phyloP scores from a whole-genome alignment of 2,113 vertebrate genomes.

The Stegostoma tigrinum region DNA sequence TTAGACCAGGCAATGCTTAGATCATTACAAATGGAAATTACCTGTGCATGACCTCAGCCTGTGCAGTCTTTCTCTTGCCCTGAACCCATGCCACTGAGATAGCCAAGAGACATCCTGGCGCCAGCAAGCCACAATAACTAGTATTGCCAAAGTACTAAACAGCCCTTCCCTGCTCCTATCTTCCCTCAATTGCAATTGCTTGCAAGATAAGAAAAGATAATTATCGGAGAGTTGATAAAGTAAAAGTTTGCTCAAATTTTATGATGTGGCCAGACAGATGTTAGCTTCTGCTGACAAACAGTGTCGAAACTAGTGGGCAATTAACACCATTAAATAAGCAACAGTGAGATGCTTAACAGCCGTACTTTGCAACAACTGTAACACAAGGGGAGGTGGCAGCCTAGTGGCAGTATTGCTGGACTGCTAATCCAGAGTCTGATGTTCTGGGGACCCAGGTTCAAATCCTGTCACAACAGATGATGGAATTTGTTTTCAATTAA shows the following conservation, averaged over 20 bases:
- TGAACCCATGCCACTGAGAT: conserved; percentile 7
- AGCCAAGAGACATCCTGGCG: conserved; percentile 32
- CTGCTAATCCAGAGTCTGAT: no score
- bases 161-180: conserved; percentile 36
- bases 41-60: conserved; percentile 23
- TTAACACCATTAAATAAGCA: conserved; percentile 25
- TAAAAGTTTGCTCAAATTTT: conserved; percentile 46
- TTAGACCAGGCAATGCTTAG: not conserved
- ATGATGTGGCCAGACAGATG: conserved; percentile 42
- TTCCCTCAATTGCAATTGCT: conserved; percentile 29
- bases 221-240: conserved; percentile 40
- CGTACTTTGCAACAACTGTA: conserved; percentile 42
- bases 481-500: no score
- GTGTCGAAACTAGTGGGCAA: conserved; percentile 30
- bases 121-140: conserved; percentile 26
- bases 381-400: not conserved
- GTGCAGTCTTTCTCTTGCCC: not conserved
- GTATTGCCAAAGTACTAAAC: conserved; percentile 22
- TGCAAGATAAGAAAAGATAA: conserved; percentile 29
- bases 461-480: no score
- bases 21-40: conserved; percentile 23
- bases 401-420: no score
- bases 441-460: no score
- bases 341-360: not conserved
- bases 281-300: conserved; percentile 35